Base-by-base conservation (phyloP, 2,888 invertebrate species). In the Folsomia manolachei region DNA sequence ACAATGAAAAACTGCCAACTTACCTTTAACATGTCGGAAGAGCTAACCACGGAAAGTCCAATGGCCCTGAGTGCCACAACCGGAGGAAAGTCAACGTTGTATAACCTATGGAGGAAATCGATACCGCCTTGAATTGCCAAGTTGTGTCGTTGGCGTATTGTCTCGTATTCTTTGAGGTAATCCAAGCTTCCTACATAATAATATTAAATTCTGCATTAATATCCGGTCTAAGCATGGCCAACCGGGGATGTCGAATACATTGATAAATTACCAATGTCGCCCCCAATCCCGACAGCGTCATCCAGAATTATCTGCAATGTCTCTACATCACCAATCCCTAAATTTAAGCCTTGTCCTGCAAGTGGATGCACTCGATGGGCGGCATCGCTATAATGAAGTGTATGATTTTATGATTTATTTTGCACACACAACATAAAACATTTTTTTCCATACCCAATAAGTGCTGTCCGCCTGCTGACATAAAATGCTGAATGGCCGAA, bases 341-440 rank as follows among this genome's bases (percentile, higher is more conserved):
- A 86, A 86, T 99, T 99, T 0, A 97, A 95, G 7, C 99, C 99
- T 85, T 97, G 97, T 0, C 98, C 98, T 52, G 98, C 98, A 78
- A 99, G 84, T 0, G 98, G 98, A 85, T 99, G 98, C 23, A 98
- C 89, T 78, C 95, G 88, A 85, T 97, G 92, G 0, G 94, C 91
- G 60, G 94, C 92, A 84, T 94, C 94, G 0, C 92, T 92, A 82
- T 19, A 71, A 70, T n/a, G n/a, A n/a, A n/a, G n/a, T n/a, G 7
- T 2, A 21, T 56, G 60, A 56, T 19, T 18, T n/a, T 27, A 11
- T 4, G 24, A 61, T 19, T 62, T 53, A n/a, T 27, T 39, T 39
- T 39, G 39, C 4, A 39, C 39, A 39, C 4, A 4, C 21, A 65
- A 60, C 24, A 27, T n/a, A 21, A 21, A 19, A 56, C 21, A 56